phyloP scores from a whole-genome alignment of 1,140 invertebrate genomes.

The Laodelphax striatellus region DNA sequence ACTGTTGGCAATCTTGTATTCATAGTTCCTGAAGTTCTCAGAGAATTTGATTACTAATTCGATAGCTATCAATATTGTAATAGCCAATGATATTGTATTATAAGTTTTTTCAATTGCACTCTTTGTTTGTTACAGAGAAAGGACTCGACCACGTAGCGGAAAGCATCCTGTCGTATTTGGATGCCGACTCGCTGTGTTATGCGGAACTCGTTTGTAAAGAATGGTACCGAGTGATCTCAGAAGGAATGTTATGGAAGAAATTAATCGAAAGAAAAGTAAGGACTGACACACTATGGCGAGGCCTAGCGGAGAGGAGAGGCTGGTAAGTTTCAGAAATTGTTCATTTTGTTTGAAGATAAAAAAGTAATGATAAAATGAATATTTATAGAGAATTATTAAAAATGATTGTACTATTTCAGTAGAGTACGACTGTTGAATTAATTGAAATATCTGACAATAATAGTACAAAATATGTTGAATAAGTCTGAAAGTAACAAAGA shows the following conservation, averaged over 20 bases:
- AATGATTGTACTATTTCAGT: no score
- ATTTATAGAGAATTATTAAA: no score
- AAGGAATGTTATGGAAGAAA: slow-evolving; percentile 97
- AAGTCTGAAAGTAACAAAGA: no score
- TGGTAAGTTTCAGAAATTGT: slow-evolving; percentile 75
- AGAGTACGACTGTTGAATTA: no score
- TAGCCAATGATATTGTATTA: no score
- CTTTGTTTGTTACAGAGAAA: slow-evolving; percentile 55
- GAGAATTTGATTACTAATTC: no score
- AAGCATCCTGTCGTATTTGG: slow-evolving; percentile 92
- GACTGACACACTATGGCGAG: slow-evolving; percentile 92
- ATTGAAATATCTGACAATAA: no score
- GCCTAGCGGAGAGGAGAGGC: slow-evolving; percentile 85
- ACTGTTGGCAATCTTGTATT: no score
- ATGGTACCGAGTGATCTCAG: slow-evolving; percentile 94
- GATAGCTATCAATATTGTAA: no score
- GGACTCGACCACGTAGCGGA: slow-evolving; percentile 97
- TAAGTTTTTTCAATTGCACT: background rate
- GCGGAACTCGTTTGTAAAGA: slow-evolving; percentile 95
- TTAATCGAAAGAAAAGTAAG: slow-evolving; percentile 88
- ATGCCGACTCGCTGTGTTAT: slow-evolving; percentile 85
- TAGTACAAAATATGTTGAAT: no score
- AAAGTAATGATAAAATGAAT: no score
- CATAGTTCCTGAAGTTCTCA: no score
- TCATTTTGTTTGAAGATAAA: slow-evolving; percentile 40